Percentiles rank a stretch among this genome's conserved stretches.
Conservation (phyloP, 1,140 invertebrate genomes). For the Medauroidea extradentata region DNA sequence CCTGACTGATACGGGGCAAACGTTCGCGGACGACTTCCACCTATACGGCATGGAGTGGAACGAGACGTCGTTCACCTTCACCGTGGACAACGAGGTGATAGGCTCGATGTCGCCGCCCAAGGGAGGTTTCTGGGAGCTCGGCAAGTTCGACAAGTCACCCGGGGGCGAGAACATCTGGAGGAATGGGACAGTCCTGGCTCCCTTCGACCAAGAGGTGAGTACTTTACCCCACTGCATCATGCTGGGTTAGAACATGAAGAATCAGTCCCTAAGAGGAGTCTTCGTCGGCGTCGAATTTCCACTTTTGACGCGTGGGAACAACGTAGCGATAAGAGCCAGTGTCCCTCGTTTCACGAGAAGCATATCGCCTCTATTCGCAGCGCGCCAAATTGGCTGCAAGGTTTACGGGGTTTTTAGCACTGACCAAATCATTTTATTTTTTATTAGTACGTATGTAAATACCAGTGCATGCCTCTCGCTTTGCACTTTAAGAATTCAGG, state of each 20-base stretch:
- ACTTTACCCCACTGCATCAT: no score
- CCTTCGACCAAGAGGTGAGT: constrained; percentile 50
- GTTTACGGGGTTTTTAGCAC: neutral
- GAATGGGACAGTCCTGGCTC: constrained; percentile 44
- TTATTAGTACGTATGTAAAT: neutral
- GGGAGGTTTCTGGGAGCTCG: constrained; percentile 38
- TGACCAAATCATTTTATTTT: neutral
- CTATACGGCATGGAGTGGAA: constrained; percentile 38
- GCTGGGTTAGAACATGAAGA: no score
- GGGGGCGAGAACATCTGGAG: constrained; percentile 41
- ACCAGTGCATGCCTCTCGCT: no score
- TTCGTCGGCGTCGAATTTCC: no score
- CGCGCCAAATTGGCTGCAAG: neutral
- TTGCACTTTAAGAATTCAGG: no score
- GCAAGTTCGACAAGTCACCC: constrained; percentile 24
- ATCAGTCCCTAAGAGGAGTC: neutral
- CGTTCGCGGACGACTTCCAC: constrained; percentile 33
- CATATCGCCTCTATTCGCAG: no score
- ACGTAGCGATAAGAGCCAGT: no score
- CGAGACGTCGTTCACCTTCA: constrained; percentile 22
- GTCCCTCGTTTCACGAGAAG: no score
- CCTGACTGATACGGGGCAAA: constrained; percentile 30
- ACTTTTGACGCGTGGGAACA: no score
- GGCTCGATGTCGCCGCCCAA: constrained; percentile 25
- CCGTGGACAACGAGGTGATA: constrained; percentile 24